Evolutionary conservation across 2,888 invertebrate genomes (phyloP), one percentile per base, ranked within the genome.

Genomic region (Cephonodes hylas): DNA sequence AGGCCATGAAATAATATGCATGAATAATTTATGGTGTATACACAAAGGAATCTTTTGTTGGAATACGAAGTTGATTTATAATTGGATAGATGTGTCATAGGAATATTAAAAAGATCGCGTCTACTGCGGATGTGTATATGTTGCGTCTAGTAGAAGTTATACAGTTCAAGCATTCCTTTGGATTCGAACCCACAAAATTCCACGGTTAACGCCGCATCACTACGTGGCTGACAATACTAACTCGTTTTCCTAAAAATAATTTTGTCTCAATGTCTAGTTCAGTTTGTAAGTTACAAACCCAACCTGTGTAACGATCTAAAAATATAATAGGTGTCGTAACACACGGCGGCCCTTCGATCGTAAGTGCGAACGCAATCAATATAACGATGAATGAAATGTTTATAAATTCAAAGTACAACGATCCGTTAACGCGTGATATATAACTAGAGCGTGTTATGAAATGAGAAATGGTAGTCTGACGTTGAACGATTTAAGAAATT

Each of bases 231-330:
- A 42, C 15, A 18, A 6, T 57, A 34, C 20, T 31, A 42, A 42
- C 22, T 25, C 58, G 34, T 42, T 58, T 38, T 38, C 10, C 25
- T 42, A 42, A 25, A 53, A 53, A 53, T 53, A 53, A 48, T 4
- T 53, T n/a, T 53, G 31, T 10, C 53, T 74, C 87, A 89, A 89
- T 90, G 90, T 90, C 90, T 90, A 89, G 89, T 89, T 89, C 88
- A 88, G 72, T 31, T 22, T 15, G 15, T 15, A 18, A 7, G 3
- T 18, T 18, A 53, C 31, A 53, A 31, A 18, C 2, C 48, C 25
- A 48, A 53, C 31, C 53, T 53, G 53, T 46, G 31, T 18, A 53
- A 27, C 3, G 10, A 23, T 15, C 22, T 48, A 25, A 48, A 48
- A 48, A 48, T 48, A 48, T n/a, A 48, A 27, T 48, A 20, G 53